Percentiles rank a stretch among this genome's conserved stretches.
phyloP scores from a whole-genome alignment of 2,113 vertebrate genomes.

The Lutjanus erythropterus region DNA sequence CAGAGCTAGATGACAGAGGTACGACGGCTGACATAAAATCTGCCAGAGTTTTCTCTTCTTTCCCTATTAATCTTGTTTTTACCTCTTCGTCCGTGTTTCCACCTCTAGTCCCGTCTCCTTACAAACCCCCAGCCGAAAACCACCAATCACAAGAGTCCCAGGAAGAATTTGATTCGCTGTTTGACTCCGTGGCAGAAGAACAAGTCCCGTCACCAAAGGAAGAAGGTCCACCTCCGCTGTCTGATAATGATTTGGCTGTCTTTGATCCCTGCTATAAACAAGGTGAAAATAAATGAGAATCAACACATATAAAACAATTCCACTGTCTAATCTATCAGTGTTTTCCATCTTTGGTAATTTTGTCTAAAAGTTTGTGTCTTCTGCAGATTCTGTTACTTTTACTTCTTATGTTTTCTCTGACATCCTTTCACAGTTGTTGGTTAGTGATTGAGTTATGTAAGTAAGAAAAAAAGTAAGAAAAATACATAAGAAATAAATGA shows the following conservation, averaged over 20 bases:
- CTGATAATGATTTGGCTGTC: slow-evolving; percentile 88
- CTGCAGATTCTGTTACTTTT: neutral
- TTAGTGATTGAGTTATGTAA: neutral
- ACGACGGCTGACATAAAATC: neutral
- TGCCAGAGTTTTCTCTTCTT: neutral
- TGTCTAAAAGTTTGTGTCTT: neutral
- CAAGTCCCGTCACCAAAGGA: slow-evolving; percentile 62
- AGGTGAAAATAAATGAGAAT: slow-evolving; percentile 77
- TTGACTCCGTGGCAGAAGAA: slow-evolving; percentile 76
- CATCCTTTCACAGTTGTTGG: neutral
- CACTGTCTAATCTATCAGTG: neutral
- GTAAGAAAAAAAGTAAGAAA: neutral
- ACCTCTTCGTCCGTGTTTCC: neutral
- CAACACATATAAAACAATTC: neutral
- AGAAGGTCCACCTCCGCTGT: slow-evolving; percentile 78
- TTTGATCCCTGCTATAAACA: slow-evolving; percentile 92
- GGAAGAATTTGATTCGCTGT: slow-evolving; percentile 83
- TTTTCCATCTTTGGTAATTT: neutral
- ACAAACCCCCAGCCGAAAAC: slow-evolving; percentile 34
- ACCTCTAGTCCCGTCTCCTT: slow-evolving; percentile 53
- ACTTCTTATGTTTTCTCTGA: neutral
- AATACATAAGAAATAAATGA: no score
- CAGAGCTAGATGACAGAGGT: slow-evolving; percentile 69
- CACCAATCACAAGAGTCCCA: slow-evolving; percentile 60
- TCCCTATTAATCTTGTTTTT: neutral